Evolutionary conservation across 2,797 vertebrate genomes (phyloP).

Genomic region (Malacoctenus gilli): DNA sequence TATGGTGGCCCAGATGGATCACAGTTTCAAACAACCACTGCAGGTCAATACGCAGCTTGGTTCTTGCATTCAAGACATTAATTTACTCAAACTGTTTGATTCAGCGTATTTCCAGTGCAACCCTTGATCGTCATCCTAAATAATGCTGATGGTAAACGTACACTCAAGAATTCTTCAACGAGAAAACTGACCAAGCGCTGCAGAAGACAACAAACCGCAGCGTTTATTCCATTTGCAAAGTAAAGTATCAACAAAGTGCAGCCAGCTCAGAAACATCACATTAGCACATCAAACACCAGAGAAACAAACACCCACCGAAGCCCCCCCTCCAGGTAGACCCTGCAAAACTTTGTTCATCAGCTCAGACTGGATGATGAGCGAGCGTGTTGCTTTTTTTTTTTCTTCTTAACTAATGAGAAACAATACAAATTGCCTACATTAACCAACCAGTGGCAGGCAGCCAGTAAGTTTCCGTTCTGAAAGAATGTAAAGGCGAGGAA

Average conservation of each 20-base stretch:
- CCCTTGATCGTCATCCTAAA: too few relatives aligned
- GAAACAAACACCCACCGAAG: conserved; percentile 6
- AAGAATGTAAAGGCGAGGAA: not conserved
- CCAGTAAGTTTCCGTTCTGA: not conserved
- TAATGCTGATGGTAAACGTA: too few relatives aligned
- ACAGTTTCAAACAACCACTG: too few relatives aligned
- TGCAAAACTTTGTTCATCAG: conserved; percentile 7
- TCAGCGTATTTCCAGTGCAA: too few relatives aligned
- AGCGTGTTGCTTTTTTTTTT: not conserved
- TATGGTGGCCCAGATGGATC: too few relatives aligned
- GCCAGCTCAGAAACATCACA: conserved; percentile 1
- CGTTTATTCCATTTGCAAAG: conserved; percentile 12
- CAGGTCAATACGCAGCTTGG: too few relatives aligned
- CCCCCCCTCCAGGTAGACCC: conserved; percentile 15
- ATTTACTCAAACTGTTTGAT: too few relatives aligned
- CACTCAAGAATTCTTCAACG: too few relatives aligned
- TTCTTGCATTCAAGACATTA: too few relatives aligned
- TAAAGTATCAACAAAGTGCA: too few relatives aligned
- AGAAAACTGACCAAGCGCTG: conserved; percentile 1
- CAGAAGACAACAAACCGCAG: not conserved
- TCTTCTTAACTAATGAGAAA: conserved; percentile 5
- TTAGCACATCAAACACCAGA: conserved; percentile 34
- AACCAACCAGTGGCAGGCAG: conserved; percentile 1
- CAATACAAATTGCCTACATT: not conserved
- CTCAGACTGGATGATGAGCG: not conserved